phyloP scores from a whole-genome alignment of 2,113 vertebrate species.

The Scolopax mira region DNA sequence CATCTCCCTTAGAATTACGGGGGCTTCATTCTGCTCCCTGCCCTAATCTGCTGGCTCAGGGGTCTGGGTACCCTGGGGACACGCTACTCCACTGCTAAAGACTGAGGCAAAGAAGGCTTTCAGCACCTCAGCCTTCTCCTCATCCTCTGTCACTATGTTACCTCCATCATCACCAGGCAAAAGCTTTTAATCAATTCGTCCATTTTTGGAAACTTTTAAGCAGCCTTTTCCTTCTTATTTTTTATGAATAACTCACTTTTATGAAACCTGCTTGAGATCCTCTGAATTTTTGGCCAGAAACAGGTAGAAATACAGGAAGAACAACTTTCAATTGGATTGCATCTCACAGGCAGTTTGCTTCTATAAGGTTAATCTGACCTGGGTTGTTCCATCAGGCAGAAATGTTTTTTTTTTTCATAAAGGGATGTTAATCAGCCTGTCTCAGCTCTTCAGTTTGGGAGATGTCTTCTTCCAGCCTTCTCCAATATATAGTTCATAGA shows the following conservation, averaged over 20 bases:
- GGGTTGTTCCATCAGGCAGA: background rate
- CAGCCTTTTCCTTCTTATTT: background rate
- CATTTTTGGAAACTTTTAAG: background rate
- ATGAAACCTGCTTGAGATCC: background rate
- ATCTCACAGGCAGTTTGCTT: background rate
- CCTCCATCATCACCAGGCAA: background rate
- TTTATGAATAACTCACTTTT: background rate
- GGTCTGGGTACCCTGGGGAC: too few species aligned
- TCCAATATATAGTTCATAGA: background rate
- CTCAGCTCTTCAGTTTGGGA: background rate
- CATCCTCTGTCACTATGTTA: too few species aligned
- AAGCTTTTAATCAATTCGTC: background rate
- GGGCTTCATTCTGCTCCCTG: too few species aligned
- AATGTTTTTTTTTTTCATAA: background rate
- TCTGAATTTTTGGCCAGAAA: background rate
- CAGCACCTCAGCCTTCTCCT: too few species aligned
- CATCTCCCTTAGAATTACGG: too few species aligned
- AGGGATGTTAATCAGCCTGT: background rate
- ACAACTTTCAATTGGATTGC: background rate
- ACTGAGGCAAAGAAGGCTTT: too few species aligned
- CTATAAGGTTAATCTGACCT: background rate
- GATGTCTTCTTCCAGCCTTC: background rate
- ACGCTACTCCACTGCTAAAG: too few species aligned
- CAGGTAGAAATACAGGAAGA: background rate
- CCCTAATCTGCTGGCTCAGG: too few species aligned